A percentile compares a stretch with the other conserved stretches of the same genome.
These are phyloP conservation scores for Cyclura pinguis DNA, from an alignment of 2,797 vertebrate species.

Conservation along the genomic window DNA sequence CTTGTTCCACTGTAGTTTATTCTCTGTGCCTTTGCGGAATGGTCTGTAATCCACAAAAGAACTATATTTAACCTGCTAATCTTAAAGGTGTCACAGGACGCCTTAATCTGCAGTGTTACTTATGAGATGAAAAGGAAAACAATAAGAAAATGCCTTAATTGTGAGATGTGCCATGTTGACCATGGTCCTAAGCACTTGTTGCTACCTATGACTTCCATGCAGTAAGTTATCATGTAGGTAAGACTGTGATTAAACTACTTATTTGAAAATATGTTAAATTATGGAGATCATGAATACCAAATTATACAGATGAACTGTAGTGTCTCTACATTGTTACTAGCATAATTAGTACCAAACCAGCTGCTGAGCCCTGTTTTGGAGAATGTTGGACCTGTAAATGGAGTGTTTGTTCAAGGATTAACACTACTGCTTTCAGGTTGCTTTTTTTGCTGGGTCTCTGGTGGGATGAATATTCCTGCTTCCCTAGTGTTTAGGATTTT, in stretches of 20 bases:
- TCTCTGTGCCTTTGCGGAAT: too few species aligned
- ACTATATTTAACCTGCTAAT: too few species aligned
- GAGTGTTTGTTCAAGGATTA: background rate
- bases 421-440: constrained; percentile 3
- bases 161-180: too few species aligned
- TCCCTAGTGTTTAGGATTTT: background rate
- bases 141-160: background rate
- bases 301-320: background rate
- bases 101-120: too few species aligned
- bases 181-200: background rate
- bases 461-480: background rate
- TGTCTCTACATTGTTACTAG: background rate
- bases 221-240: background rate
- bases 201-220: too few species aligned
- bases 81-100: too few species aligned
- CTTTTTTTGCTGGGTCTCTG: background rate
- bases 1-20: too few species aligned
- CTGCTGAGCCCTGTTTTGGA: background rate
- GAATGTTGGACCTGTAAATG: background rate
- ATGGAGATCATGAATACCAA: background rate
- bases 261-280: background rate
- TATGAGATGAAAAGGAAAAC: background rate
- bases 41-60: too few species aligned
- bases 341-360: background rate
- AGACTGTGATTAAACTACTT: background rate